A percentile compares a stretch with the other conserved stretches of the same genome.
These are phyloP conservation scores for Zophobas atratus DNA, from an alignment of 1,140 invertebrate species.

Conservation along the genomic window DNA sequence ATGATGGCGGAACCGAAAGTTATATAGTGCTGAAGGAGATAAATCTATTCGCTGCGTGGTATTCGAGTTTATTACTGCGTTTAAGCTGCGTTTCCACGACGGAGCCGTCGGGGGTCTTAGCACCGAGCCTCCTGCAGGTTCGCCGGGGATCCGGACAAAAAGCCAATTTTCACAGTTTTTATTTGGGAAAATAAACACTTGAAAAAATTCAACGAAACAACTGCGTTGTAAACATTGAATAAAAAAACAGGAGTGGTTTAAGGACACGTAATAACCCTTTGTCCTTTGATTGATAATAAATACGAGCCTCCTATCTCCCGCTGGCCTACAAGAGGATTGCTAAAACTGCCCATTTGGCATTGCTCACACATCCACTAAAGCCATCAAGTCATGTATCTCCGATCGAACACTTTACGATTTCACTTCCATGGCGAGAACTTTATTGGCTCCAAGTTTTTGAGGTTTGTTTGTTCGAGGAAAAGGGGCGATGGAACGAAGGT, in stretches of 20 bases:
- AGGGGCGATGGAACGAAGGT: background rate
- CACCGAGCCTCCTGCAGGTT: slow-evolving; percentile 1
- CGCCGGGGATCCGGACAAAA: background rate
- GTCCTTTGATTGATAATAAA: too few relatives aligned
- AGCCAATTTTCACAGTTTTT: background rate
- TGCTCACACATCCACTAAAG: slow-evolving; percentile 38
- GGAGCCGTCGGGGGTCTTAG: slow-evolving; percentile 5
- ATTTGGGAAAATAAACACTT: background rate
- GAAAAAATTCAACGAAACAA: background rate
- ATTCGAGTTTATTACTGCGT: slow-evolving; percentile 50
- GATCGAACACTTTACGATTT: slow-evolving; percentile 47
- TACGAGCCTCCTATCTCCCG: too few relatives aligned
- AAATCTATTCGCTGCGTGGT: slow-evolving; percentile 47
- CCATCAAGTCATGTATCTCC: slow-evolving; percentile 37
- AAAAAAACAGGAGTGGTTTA: too few relatives aligned
- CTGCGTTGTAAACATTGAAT: too few relatives aligned
- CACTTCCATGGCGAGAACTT: slow-evolving; percentile 47
- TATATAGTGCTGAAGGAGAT: slow-evolving; percentile 9
- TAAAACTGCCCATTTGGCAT: slow-evolving; percentile 20
- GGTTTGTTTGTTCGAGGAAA: slow-evolving; percentile 32
- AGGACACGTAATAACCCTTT: too few relatives aligned
- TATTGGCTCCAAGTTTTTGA: slow-evolving; percentile 45
- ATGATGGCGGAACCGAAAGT: background rate
- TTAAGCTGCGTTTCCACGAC: slow-evolving; percentile 40
- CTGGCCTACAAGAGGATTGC: too few relatives aligned